Evolutionary conservation across 2,888 invertebrate genomes (phyloP), one percentile per base, ranked within the genome.

Genomic region (Drosophila ochracea): DNA sequence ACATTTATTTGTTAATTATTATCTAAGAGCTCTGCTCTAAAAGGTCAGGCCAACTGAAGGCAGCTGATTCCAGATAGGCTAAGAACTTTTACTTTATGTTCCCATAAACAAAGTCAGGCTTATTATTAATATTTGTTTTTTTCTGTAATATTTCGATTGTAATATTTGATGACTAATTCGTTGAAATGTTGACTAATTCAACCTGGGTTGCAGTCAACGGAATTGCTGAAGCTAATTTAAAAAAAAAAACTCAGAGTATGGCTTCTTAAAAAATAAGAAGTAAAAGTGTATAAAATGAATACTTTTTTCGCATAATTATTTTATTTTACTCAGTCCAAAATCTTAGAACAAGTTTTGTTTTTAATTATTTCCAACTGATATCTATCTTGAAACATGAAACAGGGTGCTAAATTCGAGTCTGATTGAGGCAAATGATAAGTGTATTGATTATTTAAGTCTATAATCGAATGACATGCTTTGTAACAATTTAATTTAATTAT

Each of bases 1-100:
- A 74, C 60, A 84, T 76, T 75, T 75, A 80, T 86, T 86, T 68
- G 73, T 76, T 73, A 83, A 85, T 83, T 85, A 72, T 85, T 83
- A 77, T 84, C 77, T 81, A 74, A 77, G n/a, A n/a, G 52, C 37
- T 61, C 39, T 0, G 3, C 58, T 66, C 31, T 62, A 71, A 59
- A 81, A 67, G 84, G 80, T 43, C 39, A 13, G 62, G 43, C 53
- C 49, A 62, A 58, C 58, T 28, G n/a, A 19, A n/a, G 7, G 50
- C 37, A 39, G 55, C 28, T 19, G 55, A 37, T 19, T 47, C n/a
- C 30, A 30, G n/a, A 59, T 28, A 37, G 60, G 21, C n/a, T 31
- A 28, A 63, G 25, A 63, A 55, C 49, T n/a, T 37, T 30, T 35
- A 21, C 52, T 33, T 47, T 25, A 16, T 53, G 39, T 53, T 33